Conservation (phyloP, 2,797 vertebrate species). For the Podargus strigoides region DNA sequence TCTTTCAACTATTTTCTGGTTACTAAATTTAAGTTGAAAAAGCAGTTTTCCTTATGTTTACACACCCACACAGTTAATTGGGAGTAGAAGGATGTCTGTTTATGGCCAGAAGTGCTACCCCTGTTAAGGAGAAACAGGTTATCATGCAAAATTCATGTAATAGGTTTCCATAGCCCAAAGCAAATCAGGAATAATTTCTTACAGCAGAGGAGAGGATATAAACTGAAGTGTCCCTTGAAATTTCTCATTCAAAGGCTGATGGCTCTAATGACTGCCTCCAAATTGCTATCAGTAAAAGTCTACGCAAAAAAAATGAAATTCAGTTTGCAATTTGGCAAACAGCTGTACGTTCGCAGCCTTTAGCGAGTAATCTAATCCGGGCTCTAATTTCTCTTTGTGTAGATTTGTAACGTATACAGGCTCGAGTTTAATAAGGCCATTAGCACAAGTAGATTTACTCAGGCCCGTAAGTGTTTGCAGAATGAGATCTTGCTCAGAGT, state of each 20-base stretch:
- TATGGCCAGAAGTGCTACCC: neutral
- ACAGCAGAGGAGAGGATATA: slow-evolving; percentile 9
- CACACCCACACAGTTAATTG: neutral
- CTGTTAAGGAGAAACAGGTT: slow-evolving; percentile 35
- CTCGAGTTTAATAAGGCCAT: slow-evolving; percentile 2
- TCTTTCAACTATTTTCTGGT: neutral
- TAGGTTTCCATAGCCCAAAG: slow-evolving; percentile 52
- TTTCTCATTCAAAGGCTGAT: slow-evolving; percentile 48
- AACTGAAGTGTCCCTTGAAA: slow-evolving; percentile 54
- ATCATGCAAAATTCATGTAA: slow-evolving; percentile 56
- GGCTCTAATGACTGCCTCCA: slow-evolving; percentile 37
- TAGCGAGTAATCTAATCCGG: slow-evolving; percentile 23
- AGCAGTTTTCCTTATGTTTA: neutral
- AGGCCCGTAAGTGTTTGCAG: neutral
- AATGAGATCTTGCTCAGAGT: neutral
- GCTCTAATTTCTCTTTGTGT: slow-evolving; percentile 29
- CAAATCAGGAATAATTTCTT: slow-evolving; percentile 50
- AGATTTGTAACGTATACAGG: neutral
- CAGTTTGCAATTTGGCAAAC: neutral
- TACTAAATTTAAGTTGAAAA: slow-evolving; percentile 10
- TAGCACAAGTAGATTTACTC: slow-evolving; percentile 4
- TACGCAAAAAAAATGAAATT: slow-evolving; percentile 21
- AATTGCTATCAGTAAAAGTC: slow-evolving; percentile 25
- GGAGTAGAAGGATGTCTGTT: neutral
- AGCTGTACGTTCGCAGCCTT: neutral